Conservation (phyloP, 2,888 invertebrate species). For the Periphyllus acericola region DNA sequence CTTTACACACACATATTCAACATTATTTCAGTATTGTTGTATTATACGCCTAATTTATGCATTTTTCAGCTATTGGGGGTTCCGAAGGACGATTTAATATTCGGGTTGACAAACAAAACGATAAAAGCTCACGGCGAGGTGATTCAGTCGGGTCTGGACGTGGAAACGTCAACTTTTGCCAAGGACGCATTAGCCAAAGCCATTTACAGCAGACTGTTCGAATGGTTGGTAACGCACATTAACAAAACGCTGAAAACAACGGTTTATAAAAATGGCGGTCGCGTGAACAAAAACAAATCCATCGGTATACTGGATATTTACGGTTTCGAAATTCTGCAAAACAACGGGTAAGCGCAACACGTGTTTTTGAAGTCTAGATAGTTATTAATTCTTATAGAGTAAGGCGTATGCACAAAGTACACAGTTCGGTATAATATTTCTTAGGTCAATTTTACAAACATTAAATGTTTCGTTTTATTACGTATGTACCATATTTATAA, state of each 20-base stretch:
- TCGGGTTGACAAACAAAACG: constrained; percentile 83
- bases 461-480: too few species aligned
- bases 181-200: constrained; percentile 92
- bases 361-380: background rate
- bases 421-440: background rate
- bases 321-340: constrained; percentile 92
- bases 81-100: constrained; percentile 73
- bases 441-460: too few species aligned
- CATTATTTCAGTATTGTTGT: background rate
- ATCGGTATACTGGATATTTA: constrained; percentile 94
- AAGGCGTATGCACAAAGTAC: too few species aligned
- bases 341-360: constrained; percentile 75
- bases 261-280: constrained; percentile 44
- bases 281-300: constrained; percentile 69
- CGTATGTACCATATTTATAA: too few species aligned
- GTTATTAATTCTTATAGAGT: background rate
- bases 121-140: constrained; percentile 88
- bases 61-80: constrained; percentile 78
- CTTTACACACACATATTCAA: background rate
- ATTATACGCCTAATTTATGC: too few species aligned
- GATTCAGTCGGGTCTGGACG: constrained; percentile 81
- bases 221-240: constrained; percentile 86
- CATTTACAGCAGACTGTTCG: constrained; percentile 88
- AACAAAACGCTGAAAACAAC: constrained; percentile 72
- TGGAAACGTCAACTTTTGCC: constrained; percentile 85